Conservation (phyloP, 2,888 invertebrate species). For the Hirtodrosophila confusa region DNA sequence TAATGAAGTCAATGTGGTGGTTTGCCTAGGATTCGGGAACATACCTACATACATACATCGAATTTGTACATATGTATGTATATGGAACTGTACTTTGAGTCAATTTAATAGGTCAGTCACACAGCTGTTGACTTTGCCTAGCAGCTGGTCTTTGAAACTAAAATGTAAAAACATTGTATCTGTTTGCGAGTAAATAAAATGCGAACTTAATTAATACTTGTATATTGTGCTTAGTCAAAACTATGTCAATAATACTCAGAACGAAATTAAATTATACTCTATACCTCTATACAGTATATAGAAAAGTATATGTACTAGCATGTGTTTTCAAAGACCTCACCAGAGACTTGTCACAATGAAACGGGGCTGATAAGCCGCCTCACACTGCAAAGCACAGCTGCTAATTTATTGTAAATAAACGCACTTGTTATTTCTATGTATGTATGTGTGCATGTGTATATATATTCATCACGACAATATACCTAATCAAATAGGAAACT, state of each 20-base stretch:
- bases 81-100: slow-evolving; percentile 29
- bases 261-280: neutral
- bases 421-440: slow-evolving; percentile 1
- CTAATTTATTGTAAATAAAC: slow-evolving; percentile 38
- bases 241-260: too few relatives aligned
- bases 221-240: too few relatives aligned
- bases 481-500: slow-evolving; percentile 52
- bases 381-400: slow-evolving; percentile 31
- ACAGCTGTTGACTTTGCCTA: slow-evolving; percentile 15
- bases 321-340: slow-evolving; percentile 17
- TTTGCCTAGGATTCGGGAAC: neutral
- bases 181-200: too few relatives aligned
- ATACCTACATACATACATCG: neutral
- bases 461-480: neutral
- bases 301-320: slow-evolving; percentile 1
- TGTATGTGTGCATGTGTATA: neutral
- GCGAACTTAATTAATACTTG: too few relatives aligned
- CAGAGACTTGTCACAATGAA: slow-evolving; percentile 31
- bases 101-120: slow-evolving; percentile 35
- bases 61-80: neutral
- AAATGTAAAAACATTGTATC: too few relatives aligned
- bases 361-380: slow-evolving; percentile 25
- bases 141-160: slow-evolving; percentile 2
- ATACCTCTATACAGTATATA: neutral
- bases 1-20: neutral